These are phyloP conservation scores for Tridacna gigas DNA, from an alignment of 2,888 invertebrate species.

Conservation along the genomic window DNA sequence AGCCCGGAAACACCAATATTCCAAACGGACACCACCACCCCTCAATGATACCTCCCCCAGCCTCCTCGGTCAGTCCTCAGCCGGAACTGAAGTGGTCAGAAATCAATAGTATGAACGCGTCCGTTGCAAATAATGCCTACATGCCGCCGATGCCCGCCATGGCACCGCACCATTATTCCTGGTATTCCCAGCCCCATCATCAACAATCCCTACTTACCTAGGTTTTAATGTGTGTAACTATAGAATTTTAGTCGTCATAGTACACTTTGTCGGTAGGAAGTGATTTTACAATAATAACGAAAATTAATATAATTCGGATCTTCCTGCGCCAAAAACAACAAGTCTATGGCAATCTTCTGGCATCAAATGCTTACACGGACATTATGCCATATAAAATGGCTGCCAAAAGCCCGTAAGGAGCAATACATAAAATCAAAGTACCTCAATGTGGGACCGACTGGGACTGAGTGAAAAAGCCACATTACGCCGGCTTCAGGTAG, in stretches of 20 bases:
- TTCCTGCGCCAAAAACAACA: no score
- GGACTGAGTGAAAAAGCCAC: not conserved
- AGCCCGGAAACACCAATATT: conserved; percentile 58
- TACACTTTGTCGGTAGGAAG: not conserved
- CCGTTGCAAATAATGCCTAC: conserved; percentile 69
- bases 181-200: conserved; percentile 71
- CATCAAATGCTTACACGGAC: not conserved
- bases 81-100: conserved; percentile 72
- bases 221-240: conserved; percentile 15
- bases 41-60: conserved; percentile 68
- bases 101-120: conserved; percentile 67
- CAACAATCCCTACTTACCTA: conserved; percentile 74
- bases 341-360: no score
- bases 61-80: conserved; percentile 75
- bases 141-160: conserved; percentile 72
- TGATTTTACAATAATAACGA: no score
- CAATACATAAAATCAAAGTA: conserved; percentile 8
- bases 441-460: not conserved
- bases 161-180: conserved; percentile 72
- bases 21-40: conserved; percentile 63
- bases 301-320: no score
- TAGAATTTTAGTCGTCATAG: conserved; percentile 18
- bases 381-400: conserved; percentile 6
- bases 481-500: no score
- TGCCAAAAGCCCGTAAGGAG: not conserved